These are phyloP conservation scores for Illadopsis cleaveri DNA, from an alignment of 2,113 vertebrate species.

Conservation along the genomic window DNA sequence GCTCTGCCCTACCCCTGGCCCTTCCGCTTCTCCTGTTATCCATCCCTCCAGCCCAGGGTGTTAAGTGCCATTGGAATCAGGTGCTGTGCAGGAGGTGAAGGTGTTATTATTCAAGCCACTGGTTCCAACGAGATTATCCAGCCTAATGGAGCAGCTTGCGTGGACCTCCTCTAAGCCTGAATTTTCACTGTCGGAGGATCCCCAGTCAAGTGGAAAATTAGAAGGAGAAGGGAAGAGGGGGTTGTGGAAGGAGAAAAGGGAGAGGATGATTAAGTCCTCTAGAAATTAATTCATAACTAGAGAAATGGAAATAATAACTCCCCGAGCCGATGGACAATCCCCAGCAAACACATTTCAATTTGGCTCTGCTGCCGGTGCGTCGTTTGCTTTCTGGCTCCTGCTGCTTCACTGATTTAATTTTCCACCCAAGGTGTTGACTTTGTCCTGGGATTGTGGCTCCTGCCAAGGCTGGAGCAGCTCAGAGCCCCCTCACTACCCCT, in stretches of 20 bases:
- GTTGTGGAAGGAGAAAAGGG: slow-evolving; percentile 19
- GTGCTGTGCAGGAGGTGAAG: slow-evolving; percentile 57
- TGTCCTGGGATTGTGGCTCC: not conserved
- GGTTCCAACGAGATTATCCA: slow-evolving; percentile 88
- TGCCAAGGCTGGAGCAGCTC: not conserved
- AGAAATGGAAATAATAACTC: slow-evolving; percentile 69
- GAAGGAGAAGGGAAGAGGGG: slow-evolving; percentile 66
- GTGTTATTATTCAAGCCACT: slow-evolving; percentile 92
- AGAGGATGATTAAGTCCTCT: slow-evolving; percentile 71
- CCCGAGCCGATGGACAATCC: slow-evolving; percentile 33
- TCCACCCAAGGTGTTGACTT: slow-evolving; percentile 40
- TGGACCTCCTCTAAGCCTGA: slow-evolving; percentile 74
- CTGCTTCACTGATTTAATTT: slow-evolving; percentile 59
- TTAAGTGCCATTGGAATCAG: slow-evolving; percentile 15
- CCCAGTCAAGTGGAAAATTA: slow-evolving; percentile 87
- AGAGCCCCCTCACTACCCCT: not conserved
- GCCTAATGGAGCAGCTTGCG: slow-evolving; percentile 74
- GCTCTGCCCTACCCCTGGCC: not conserved
- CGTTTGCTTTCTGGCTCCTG: not conserved
- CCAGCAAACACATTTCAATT: slow-evolving; percentile 64
- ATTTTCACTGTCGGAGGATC: slow-evolving; percentile 75
- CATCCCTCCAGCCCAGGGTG: not conserved
- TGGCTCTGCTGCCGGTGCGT: not conserved
- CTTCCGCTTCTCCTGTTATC: not conserved
- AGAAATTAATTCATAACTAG: slow-evolving; percentile 78